phyloP scores from a whole-genome alignment of 30 jellyfish, hydroid and myxozoan species.

The Mastigias papua region DNA sequence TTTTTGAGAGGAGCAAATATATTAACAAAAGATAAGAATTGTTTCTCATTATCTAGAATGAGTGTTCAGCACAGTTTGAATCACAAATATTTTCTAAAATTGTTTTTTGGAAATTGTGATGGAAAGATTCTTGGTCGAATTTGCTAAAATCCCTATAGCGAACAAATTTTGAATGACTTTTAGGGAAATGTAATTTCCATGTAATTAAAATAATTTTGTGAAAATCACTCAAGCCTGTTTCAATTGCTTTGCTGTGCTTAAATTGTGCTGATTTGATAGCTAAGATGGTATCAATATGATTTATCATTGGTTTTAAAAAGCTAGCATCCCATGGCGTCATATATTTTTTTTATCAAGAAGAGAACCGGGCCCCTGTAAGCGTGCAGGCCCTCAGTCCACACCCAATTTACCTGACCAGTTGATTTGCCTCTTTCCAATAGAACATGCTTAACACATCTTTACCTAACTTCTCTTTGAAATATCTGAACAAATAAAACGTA shows the following conservation, averaged over 20 bases:
- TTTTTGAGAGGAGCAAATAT: slow-evolving; percentile 3
- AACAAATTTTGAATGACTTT: not conserved
- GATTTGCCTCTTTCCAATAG: too few relatives aligned
- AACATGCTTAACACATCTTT: too few relatives aligned
- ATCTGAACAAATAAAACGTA: too few relatives aligned
- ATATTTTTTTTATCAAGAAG: too few relatives aligned
- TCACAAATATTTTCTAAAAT: not conserved
- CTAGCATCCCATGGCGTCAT: too few relatives aligned
- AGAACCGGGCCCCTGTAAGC: too few relatives aligned
- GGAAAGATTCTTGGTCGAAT: slow-evolving; percentile 2
- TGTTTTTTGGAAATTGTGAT: not conserved
- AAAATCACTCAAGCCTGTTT: slow-evolving; percentile 30
- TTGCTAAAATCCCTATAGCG: slow-evolving; percentile 5
- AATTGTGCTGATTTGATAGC: slow-evolving; percentile 3
- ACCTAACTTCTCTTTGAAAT: too few relatives aligned
- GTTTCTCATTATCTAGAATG: not conserved
- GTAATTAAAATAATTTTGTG: slow-evolving; percentile 35
- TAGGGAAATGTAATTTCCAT: slow-evolving; percentile 26
- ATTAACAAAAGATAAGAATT: slow-evolving; percentile 1
- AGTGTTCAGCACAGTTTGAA: slow-evolving; percentile 6
- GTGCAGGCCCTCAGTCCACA: too few relatives aligned
- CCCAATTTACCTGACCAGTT: too few relatives aligned
- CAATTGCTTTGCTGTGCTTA: slow-evolving; percentile 32
- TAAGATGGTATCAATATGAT: slow-evolving; percentile 15
- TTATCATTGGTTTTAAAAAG: too few relatives aligned